A percentile compares a stretch with the other conserved stretches of the same genome.
These are phyloP conservation scores for Microdon myrmicae DNA, from an alignment of 2,888 invertebrate species.

Conservation along the genomic window DNA sequence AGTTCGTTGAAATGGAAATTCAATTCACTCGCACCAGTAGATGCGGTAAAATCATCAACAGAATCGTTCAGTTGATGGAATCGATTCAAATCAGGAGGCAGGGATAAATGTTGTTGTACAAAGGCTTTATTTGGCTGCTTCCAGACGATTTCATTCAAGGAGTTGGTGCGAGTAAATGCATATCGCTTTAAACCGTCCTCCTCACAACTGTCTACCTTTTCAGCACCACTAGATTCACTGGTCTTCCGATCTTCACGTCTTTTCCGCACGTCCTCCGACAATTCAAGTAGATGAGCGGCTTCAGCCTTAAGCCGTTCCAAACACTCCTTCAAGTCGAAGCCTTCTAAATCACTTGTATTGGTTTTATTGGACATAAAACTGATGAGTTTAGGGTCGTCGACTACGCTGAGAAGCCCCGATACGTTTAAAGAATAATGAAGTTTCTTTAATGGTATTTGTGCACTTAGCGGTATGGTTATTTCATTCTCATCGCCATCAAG, in stretches of 20 bases:
- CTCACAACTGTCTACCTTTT: slow-evolving; percentile 54
- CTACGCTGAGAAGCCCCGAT: slow-evolving; percentile 70
- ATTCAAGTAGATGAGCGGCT: slow-evolving; percentile 75
- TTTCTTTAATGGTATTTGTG: slow-evolving; percentile 64
- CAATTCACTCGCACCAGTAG: slow-evolving; percentile 63
- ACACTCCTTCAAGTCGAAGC: slow-evolving; percentile 75
- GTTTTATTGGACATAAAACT: slow-evolving; percentile 70
- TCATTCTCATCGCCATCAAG: slow-evolving; percentile 58
- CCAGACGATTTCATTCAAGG: slow-evolving; percentile 61
- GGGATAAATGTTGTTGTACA: slow-evolving; percentile 55
- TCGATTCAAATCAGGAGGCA: slow-evolving; percentile 63
- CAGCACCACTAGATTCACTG: slow-evolving; percentile 53
- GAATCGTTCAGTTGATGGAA: slow-evolving; percentile 49
- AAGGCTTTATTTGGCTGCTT: slow-evolving; percentile 22
- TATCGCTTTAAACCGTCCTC: slow-evolving; percentile 58
- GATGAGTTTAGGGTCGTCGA: slow-evolving; percentile 72
- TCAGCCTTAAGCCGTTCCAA: slow-evolving; percentile 75
- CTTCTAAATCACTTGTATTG: slow-evolving; percentile 66
- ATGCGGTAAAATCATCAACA: slow-evolving; percentile 53
- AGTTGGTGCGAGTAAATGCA: slow-evolving; percentile 60
- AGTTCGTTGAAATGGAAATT: slow-evolving; percentile 71
- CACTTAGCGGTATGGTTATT: slow-evolving; percentile 56
- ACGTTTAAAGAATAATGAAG: slow-evolving; percentile 81
- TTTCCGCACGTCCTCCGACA: slow-evolving; percentile 67
- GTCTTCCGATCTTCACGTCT: slow-evolving; percentile 50